These are phyloP conservation scores for Zoroaster sp. DNA, from an alignment of 53 echinoderm and acorn worm species.

Conservation along the genomic window DNA sequence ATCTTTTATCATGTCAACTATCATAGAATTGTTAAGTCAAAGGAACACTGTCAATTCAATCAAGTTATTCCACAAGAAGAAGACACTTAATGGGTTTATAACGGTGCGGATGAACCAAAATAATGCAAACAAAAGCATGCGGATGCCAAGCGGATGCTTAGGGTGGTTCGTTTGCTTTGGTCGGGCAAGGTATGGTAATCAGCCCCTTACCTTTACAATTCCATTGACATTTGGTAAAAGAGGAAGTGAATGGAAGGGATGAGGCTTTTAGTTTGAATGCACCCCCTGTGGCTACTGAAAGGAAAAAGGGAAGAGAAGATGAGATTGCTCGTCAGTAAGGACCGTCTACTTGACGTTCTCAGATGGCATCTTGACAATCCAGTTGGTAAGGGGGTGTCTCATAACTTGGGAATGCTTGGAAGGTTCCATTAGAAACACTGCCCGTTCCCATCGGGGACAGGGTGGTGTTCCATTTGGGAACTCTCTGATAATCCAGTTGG, in stretches of 20 bases:
- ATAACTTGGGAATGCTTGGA: no score
- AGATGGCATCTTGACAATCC: neutral
- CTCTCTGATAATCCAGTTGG: no score
- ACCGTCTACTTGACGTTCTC: neutral
- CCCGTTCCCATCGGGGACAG: no score
- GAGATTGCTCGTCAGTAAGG: neutral
- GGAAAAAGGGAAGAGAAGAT: neutral
- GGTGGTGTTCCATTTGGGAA: no score
- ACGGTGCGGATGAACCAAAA: no score
- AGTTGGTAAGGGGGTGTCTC: no score
- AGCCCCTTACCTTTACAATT: conserved; percentile 49
- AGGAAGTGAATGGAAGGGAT: conserved; percentile 1
- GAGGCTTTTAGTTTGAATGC: conserved; percentile 39
- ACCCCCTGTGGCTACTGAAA: conserved; percentile 56
- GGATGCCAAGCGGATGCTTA: neutral
- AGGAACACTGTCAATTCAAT: no score
- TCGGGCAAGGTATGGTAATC: conserved; percentile 6
- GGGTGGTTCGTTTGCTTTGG: neutral
- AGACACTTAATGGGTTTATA: no score
- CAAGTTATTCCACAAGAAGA: no score
- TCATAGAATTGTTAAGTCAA: no score
- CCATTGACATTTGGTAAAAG: conserved; percentile 44
- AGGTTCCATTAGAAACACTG: no score
- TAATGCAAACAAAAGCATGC: neutral
- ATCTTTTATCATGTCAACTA: no score